These are phyloP conservation scores for Cheilinus undulatus DNA, from an alignment of 2,113 vertebrate species.

Conservation along the genomic window DNA sequence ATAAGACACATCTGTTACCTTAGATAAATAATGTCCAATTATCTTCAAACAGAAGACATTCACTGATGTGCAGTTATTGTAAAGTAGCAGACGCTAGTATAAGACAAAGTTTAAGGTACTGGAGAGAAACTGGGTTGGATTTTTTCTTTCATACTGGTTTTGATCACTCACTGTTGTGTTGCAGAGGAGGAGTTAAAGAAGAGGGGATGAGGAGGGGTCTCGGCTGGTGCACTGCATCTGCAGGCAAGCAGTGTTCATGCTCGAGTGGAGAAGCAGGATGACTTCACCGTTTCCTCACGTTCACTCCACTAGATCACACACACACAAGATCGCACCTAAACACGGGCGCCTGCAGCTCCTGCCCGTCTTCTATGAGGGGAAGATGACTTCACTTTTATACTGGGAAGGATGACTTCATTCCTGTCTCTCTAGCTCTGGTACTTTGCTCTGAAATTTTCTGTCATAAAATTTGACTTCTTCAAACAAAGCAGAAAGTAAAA, in stretches of 20 bases:
- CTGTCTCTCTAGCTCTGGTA: neutral
- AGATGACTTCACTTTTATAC: constrained; percentile 55
- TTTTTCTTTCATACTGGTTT: constrained; percentile 25
- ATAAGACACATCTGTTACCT: too few relatives aligned
- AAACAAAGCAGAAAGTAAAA: neutral
- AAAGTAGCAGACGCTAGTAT: neutral
- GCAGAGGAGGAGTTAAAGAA: constrained; percentile 17
- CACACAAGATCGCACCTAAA: neutral
- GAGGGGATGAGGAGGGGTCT: constrained; percentile 9
- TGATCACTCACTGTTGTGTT: constrained; percentile 54
- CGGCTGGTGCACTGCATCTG: constrained; percentile 48
- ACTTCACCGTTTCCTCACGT: constrained; percentile 64
- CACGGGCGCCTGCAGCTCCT: constrained; percentile 3
- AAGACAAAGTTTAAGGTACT: neutral
- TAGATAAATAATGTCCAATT: too few relatives aligned
- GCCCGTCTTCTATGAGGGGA: neutral
- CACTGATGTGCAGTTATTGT: neutral
- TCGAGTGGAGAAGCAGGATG: constrained; percentile 64
- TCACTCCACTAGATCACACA: constrained; percentile 27
- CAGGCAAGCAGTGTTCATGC: constrained; percentile 62
- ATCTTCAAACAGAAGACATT: too few relatives aligned
- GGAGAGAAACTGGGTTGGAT: constrained; percentile 20
- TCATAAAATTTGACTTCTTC: neutral
- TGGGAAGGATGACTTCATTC: constrained; percentile 54
- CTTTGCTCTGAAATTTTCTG: neutral